phyloP scores from a whole-genome alignment of 1,140 invertebrate genomes.

The Homalodisca vitripennis region DNA sequence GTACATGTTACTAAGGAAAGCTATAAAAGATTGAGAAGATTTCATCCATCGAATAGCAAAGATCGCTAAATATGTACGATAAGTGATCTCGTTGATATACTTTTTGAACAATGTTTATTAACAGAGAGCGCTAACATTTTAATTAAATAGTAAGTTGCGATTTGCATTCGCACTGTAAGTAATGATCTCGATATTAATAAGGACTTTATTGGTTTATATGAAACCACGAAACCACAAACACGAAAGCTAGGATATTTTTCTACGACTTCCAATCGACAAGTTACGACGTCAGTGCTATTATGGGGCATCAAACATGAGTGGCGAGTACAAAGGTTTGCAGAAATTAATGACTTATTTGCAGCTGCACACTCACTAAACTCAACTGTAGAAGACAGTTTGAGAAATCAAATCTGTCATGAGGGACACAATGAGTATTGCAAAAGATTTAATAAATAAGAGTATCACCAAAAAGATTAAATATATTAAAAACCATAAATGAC shows the following conservation, averaged over 20 bases:
- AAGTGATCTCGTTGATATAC: too few species aligned
- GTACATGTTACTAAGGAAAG: too few species aligned
- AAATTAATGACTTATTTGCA: constrained; percentile 16
- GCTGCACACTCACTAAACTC: constrained; percentile 24
- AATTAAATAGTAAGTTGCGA: not conserved
- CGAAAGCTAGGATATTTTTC: constrained; percentile 23
- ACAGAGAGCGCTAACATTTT: constrained; percentile 13
- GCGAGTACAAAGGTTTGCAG: constrained; percentile 25
- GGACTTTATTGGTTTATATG: constrained; percentile 21
- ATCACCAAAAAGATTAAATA: constrained; percentile 3
- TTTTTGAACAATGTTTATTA: too few species aligned
- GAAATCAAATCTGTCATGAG: not conserved
- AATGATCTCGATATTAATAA: not conserved
- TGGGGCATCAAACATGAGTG: constrained; percentile 23
- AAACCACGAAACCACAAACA: constrained; percentile 21
- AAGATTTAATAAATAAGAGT: constrained; percentile 19
- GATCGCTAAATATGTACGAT: too few species aligned
- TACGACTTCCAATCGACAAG: not conserved
- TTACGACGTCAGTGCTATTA: constrained; percentile 28
- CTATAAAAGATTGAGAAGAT: too few species aligned
- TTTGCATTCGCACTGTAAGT: not conserved
- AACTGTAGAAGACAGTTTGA: constrained; percentile 21
- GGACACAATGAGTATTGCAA: constrained; percentile 4
- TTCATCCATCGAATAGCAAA: too few species aligned
- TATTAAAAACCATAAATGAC: not conserved